Evolutionary conservation across 2,797 vertebrate genomes (phyloP).

Genomic region (Dallia pectoralis): DNA sequence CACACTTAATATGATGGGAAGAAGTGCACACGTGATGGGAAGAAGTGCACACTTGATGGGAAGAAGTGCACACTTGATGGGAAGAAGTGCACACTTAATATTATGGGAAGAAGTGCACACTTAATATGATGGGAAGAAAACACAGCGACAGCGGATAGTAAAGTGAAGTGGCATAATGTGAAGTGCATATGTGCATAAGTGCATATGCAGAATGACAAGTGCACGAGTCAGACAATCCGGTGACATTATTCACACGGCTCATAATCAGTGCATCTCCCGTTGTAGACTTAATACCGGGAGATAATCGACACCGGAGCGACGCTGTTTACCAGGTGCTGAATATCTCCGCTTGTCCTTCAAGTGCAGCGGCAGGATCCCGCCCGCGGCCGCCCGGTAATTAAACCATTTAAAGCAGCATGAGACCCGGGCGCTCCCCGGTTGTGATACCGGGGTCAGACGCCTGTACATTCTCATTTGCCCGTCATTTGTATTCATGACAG

Average conservation of each 20-base stretch:
- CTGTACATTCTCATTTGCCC: constrained; percentile 98
- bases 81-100: too few relatives aligned
- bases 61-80: neutral
- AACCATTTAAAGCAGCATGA: constrained; percentile 89
- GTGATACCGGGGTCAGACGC: constrained; percentile 91
- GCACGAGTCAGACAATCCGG: constrained; percentile 45
- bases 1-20: neutral
- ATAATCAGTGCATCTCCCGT: constrained; percentile 49
- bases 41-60: too few relatives aligned
- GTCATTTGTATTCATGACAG: constrained; percentile 98
- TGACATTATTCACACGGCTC: constrained; percentile 43
- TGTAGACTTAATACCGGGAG: constrained; percentile 62
- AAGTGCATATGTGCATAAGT: too few relatives aligned
- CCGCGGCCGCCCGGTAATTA: constrained; percentile 87
- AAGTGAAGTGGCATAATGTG: neutral
- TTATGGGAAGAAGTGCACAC: neutral
- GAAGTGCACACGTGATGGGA: too few relatives aligned
- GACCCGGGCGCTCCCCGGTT: constrained; percentile 81
- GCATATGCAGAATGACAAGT: neutral
- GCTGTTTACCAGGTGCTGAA: constrained; percentile 71
- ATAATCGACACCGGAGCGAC: constrained; percentile 57
- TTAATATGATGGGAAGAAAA: too few relatives aligned
- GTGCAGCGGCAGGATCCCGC: constrained; percentile 46
- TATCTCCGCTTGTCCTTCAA: constrained; percentile 87
- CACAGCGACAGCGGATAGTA: neutral